Evolutionary conservation across 1,140 invertebrate genomes (phyloP).

Genomic region (Babylonia areolata): DNA sequence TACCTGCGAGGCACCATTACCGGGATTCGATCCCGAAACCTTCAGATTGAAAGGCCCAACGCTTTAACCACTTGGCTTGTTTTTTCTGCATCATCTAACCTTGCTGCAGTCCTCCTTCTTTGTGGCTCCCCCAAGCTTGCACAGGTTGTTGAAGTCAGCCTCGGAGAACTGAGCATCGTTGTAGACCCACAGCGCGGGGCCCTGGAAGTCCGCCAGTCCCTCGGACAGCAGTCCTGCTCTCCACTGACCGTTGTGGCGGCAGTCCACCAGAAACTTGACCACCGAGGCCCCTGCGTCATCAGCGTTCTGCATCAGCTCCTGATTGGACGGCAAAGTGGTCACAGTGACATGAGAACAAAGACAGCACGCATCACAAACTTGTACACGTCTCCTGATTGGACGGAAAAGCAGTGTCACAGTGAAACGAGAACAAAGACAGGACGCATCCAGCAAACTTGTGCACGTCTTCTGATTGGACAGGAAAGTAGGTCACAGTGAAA

Average conservation of each 20-base stretch:
- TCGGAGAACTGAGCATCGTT: constrained; percentile 67
- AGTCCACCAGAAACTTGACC: constrained; percentile 68
- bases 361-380: no score
- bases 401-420: no score
- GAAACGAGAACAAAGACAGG: no score
- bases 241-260: constrained; percentile 57
- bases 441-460: no score
- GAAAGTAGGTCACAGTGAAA: no score
- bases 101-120: constrained; percentile 64
- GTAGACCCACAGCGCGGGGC: constrained; percentile 67
- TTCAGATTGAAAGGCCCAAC: no score
- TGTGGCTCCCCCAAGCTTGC: constrained; percentile 64
- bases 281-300: constrained; percentile 71
- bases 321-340: no score
- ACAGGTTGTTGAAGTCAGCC: constrained; percentile 67
- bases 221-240: constrained; percentile 59
- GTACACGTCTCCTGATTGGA: no score
- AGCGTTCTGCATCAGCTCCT: constrained; percentile 75
- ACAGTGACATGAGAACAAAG: no score
- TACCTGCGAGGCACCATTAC: no score
- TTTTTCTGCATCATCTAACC: constrained; percentile 63
- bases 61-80: no score
- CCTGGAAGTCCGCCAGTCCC: constrained; percentile 65
- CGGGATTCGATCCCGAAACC: constrained; percentile 70
- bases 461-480: no score